These are phyloP conservation scores for Triops longicaudatus DNA, from an alignment of 1,140 invertebrate genomes.

Conservation along the genomic window DNA sequence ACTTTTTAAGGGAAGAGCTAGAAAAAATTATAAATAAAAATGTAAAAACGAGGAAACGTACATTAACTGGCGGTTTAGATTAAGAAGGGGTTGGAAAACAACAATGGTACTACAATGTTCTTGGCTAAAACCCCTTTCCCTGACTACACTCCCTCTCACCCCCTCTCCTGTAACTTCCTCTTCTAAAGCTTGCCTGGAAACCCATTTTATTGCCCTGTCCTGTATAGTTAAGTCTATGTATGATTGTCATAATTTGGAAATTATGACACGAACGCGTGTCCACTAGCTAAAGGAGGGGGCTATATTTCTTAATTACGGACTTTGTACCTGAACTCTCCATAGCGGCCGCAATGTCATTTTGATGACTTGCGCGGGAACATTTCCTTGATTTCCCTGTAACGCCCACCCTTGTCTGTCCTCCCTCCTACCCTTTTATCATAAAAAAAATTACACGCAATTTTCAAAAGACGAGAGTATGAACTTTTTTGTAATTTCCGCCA, in stretches of 20 bases:
- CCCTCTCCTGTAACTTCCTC: not conserved
- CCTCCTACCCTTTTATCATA: not conserved
- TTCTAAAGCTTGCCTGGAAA: not conserved
- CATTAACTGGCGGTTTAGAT: too few species aligned
- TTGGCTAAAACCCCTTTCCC: not conserved
- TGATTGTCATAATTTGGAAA: not conserved
- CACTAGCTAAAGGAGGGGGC: not conserved
- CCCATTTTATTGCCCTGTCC: not conserved
- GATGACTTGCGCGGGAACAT: not conserved
- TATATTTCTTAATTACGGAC: not conserved
- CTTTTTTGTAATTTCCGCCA: too few species aligned
- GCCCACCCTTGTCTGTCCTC: not conserved
- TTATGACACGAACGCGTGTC: slow-evolving; percentile 6
- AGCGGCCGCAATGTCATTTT: not conserved
- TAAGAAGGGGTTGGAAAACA: not conserved
- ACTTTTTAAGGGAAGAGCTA: not conserved
- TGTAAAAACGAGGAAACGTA: too few species aligned
- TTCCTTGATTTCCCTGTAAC: not conserved
- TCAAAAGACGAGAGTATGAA: too few species aligned
- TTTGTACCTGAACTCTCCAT: not conserved
- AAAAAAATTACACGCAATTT: too few species aligned
- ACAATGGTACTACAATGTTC: not conserved
- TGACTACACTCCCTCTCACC: not conserved
- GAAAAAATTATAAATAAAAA: not conserved
- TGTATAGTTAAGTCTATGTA: not conserved